phyloP scores from a whole-genome alignment of 2,113 vertebrate genomes.

The Seriola dumerili region DNA sequence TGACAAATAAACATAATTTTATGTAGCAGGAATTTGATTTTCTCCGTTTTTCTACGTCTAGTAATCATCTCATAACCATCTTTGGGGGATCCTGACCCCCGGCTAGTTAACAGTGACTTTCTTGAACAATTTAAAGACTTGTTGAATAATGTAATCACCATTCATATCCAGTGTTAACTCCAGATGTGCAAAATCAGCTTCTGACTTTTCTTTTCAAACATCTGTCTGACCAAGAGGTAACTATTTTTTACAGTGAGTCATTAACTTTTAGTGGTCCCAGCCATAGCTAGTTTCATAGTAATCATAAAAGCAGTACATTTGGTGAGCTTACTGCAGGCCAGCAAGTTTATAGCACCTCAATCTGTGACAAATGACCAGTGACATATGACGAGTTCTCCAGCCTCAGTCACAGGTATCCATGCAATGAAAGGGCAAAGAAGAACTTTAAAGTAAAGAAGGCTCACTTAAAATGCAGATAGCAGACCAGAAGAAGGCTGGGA shows the following conservation, averaged over 20 bases:
- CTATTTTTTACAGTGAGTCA: background rate
- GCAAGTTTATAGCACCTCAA: constrained; percentile 14
- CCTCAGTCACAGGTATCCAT: constrained; percentile 7
- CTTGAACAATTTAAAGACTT: too few species aligned
- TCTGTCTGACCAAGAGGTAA: background rate
- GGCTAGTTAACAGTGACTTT: too few species aligned
- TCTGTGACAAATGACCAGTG: constrained; percentile 15
- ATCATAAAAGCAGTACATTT: constrained; percentile 21
- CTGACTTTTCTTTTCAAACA: background rate
- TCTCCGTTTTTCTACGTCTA: background rate
- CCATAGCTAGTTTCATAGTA: constrained; percentile 6
- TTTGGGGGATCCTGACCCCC: too few species aligned
- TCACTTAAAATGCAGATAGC: constrained; percentile 4
- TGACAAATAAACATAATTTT: background rate
- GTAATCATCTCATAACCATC: background rate
- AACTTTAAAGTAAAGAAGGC: constrained; percentile 7
- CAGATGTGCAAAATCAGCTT: background rate
- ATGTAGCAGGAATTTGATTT: background rate
- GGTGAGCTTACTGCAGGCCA: constrained; percentile 4
- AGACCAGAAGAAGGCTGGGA: constrained; percentile 7
- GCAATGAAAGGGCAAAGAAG: constrained; percentile 36
- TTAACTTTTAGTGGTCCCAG: background rate
- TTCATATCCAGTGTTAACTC: background rate
- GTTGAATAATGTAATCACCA: background rate
- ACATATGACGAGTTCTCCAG: background rate